Conservation (phyloP, 1,140 invertebrate species). For the Drosophila insularis region DNA sequence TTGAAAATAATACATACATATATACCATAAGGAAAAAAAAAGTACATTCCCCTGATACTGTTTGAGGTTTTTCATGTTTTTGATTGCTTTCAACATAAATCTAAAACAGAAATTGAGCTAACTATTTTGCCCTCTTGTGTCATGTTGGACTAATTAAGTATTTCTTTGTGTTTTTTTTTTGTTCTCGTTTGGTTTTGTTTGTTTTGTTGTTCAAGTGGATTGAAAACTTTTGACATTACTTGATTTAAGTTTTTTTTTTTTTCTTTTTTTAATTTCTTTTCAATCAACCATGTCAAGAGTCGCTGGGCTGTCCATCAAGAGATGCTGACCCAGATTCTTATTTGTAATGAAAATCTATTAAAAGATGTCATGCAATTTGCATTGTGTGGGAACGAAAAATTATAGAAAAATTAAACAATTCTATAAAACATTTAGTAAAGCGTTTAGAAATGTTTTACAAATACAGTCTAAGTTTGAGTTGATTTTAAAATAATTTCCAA, state of each 20-base stretch:
- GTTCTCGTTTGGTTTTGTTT: background rate
- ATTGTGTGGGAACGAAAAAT: slow-evolving; percentile 14
- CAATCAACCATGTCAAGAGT: slow-evolving; percentile 42
- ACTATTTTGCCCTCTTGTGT: slow-evolving; percentile 43
- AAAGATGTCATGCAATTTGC: slow-evolving; percentile 4
- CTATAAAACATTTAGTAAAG: no score
- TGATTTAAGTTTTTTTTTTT: slow-evolving; percentile 3
- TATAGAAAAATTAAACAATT: slow-evolving; percentile 53
- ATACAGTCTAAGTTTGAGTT: no score
- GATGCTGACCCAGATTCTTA: slow-evolving; percentile 30
- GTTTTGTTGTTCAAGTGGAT: slow-evolving; percentile 12
- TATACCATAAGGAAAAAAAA: slow-evolving; percentile 23
- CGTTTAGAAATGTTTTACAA: no score
- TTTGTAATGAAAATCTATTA: slow-evolving; percentile 24
- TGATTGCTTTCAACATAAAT: slow-evolving; percentile 44
- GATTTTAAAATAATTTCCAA: no score
- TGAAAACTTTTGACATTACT: slow-evolving; percentile 31
- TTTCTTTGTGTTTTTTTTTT: background rate
- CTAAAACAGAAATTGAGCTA: slow-evolving; percentile 33
- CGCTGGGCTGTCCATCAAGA: background rate
- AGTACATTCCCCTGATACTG: slow-evolving; percentile 23
- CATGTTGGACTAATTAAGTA: slow-evolving; percentile 1
- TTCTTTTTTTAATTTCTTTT: slow-evolving; percentile 17
- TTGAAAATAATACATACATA: slow-evolving; percentile 60
- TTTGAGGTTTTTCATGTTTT: slow-evolving; percentile 16